Conservation (phyloP, 2,113 vertebrate genomes). For the Ptilonorhynchus violaceus region DNA sequence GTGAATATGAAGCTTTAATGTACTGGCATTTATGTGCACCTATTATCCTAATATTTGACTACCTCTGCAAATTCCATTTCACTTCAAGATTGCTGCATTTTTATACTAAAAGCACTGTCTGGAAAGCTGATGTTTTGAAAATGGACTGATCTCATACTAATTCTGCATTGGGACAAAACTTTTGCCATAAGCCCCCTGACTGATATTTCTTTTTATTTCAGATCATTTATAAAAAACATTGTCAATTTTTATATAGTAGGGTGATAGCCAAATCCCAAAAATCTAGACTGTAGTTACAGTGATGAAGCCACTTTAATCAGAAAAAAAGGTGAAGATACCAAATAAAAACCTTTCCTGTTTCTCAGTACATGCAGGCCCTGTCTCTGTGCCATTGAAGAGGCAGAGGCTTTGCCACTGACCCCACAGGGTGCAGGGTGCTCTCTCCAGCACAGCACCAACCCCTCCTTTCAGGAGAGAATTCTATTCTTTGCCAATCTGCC, state of each 20-base stretch:
- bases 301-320: neutral
- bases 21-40: neutral
- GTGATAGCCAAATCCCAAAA: neutral
- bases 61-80: neutral
- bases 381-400: neutral
- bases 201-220: neutral
- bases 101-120: neutral
- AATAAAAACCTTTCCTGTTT: neutral
- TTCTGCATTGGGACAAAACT: neutral
- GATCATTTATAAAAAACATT: neutral
- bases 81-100: neutral
- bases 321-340: neutral
- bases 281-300: neutral
- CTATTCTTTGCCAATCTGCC: neutral
- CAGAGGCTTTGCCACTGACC: neutral
- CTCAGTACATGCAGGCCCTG: neutral
- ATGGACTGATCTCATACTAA: neutral
- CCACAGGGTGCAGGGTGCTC: rapidly evolving
- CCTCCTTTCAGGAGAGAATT: neutral
- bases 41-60: neutral
- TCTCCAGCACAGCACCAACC: neutral
- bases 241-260: neutral
- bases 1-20: neutral
- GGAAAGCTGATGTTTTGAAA: neutral
- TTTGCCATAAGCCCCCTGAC: neutral